Conservation (phyloP, 2,888 invertebrate species). For the Andrena flavipes region DNA sequence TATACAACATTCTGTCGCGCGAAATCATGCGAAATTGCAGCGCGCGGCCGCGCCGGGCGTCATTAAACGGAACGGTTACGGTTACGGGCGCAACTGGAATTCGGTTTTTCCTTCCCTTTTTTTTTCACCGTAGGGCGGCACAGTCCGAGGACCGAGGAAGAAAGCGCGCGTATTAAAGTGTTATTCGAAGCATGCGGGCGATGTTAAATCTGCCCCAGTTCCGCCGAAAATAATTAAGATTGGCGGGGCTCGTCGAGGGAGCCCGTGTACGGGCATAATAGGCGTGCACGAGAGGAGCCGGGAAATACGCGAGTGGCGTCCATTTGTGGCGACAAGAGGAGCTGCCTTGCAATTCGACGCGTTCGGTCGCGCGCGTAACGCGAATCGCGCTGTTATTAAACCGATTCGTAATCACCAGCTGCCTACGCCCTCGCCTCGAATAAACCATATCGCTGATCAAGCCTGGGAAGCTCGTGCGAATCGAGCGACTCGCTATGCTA, state of each 20-base stretch:
- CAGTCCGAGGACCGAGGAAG: neutral
- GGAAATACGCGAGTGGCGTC: constrained; percentile 57
- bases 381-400: constrained; percentile 35
- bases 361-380: constrained; percentile 33
- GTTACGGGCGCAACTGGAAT: neutral
- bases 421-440: neutral
- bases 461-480: neutral
- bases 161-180: constrained; percentile 24
- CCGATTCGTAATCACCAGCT: constrained; percentile 21
- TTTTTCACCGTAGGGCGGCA: neutral
- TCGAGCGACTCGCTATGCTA: too few species aligned
- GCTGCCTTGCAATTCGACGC: constrained; percentile 45
- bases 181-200: constrained; percentile 26
- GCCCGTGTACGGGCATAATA: constrained; percentile 58
- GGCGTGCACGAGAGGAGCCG: constrained; percentile 26
- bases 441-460: neutral
- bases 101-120: neutral
- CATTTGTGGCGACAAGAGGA: constrained; percentile 52
- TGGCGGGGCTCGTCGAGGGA: constrained; percentile 49
- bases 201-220: constrained; percentile 68
- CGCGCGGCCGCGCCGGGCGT: neutral
- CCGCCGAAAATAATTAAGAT: constrained; percentile 63
- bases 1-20: neutral
- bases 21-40: constrained; percentile 2
- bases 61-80: neutral